A percentile compares a stretch with the other conserved stretches of the same genome.
These are phyloP conservation scores for Sceloporus tristichus DNA, from an alignment of 2,113 vertebrate genomes.

Conservation along the genomic window DNA sequence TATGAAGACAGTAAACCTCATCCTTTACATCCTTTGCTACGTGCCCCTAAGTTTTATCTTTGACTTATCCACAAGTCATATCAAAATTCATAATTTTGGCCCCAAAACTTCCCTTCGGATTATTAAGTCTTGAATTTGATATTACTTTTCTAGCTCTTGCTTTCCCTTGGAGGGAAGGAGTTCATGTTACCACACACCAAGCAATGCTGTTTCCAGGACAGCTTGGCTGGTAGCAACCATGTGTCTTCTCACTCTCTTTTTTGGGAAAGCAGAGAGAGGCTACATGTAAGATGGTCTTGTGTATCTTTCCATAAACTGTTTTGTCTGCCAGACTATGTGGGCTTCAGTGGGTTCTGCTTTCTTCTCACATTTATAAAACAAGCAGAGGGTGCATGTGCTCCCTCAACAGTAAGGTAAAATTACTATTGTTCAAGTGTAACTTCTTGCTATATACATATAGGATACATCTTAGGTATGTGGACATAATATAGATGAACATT, in stretches of 20 bases:
- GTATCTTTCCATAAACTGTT: not conserved
- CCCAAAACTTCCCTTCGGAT: too few species aligned
- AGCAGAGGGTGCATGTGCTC: not conserved
- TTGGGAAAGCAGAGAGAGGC: not conserved
- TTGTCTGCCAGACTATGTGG: not conserved
- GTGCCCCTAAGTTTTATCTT: too few species aligned
- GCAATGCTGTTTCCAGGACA: too few species aligned
- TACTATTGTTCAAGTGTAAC: not conserved
- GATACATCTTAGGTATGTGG: too few species aligned
- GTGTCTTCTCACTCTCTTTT: not conserved
- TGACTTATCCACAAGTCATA: too few species aligned
- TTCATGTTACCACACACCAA: not conserved
- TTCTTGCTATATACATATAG: too few species aligned
- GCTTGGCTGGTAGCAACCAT: not conserved
- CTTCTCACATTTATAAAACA: not conserved
- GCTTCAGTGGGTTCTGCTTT: not conserved
- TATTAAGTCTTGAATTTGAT: not conserved
- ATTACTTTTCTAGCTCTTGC: not conserved
- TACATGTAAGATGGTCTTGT: not conserved
- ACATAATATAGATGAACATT: too few species aligned
- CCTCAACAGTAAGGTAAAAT: not conserved
- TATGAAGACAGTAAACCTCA: too few species aligned
- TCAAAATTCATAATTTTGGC: too few species aligned
- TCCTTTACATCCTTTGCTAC: too few species aligned
- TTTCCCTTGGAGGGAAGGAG: not conserved